These are phyloP conservation scores for Acleris literana DNA, from an alignment of 2,888 invertebrate species.

Conservation along the genomic window DNA sequence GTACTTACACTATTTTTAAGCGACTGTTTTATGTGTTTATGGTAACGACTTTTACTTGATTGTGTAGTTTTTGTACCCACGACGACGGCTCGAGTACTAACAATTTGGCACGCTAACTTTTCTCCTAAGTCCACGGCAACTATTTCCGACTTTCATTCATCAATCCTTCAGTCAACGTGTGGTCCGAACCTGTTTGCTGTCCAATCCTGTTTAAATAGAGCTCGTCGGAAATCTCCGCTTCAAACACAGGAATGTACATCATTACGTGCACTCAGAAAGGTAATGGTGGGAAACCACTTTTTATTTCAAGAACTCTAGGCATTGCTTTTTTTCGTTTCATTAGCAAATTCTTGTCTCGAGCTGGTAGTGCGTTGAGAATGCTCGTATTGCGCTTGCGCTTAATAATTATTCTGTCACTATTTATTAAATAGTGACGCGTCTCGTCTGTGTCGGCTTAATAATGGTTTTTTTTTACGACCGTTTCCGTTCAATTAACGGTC, in stretches of 20 bases:
- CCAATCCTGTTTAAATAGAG: slow-evolving; percentile 3
- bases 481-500: slow-evolving; percentile 25
- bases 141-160: slow-evolving; percentile 11
- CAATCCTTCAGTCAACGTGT: slow-evolving; percentile 12
- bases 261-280: slow-evolving; percentile 23
- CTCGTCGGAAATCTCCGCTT: slow-evolving; percentile 10
- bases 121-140: too few species aligned
- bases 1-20: too few species aligned
- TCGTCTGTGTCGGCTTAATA: slow-evolving; percentile 11
- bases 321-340: slow-evolving; percentile 20
- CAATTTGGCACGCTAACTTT: too few species aligned
- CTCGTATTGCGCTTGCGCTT: background rate
- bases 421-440: slow-evolving; percentile 24
- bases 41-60: too few species aligned
- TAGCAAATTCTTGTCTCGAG: slow-evolving; percentile 15
- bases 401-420: slow-evolving; percentile 16
- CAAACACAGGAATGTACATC: slow-evolving; percentile 23
- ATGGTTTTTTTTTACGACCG: slow-evolving; percentile 5
- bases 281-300: slow-evolving; percentile 24
- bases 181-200: slow-evolving; percentile 5
- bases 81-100: too few species aligned
- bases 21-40: too few species aligned
- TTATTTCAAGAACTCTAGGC: slow-evolving; percentile 11
- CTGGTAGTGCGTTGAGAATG: slow-evolving; percentile 11
- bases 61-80: too few species aligned